A percentile compares a stretch with the other conserved stretches of the same genome.
Conservation (phyloP, 2,113 vertebrate species). For the Pantherophis guttatus region DNA sequence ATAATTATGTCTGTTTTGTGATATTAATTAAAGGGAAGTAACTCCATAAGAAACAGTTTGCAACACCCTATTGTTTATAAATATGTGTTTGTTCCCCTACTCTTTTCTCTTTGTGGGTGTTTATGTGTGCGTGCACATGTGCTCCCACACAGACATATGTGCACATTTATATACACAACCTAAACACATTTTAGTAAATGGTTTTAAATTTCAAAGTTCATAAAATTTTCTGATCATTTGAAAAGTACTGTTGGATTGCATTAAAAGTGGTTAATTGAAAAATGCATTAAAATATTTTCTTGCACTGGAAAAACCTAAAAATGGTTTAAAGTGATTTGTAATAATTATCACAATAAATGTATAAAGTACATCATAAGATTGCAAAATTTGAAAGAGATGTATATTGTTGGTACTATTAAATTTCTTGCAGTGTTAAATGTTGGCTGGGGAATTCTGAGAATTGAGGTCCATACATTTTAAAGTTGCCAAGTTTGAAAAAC, state of each 20-base stretch:
- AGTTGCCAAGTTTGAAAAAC: background rate
- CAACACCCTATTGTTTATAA: background rate
- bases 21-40: background rate
- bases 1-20: conserved; percentile 21
- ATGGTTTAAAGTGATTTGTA: background rate
- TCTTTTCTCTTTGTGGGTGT: background rate
- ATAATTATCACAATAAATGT: background rate
- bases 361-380: background rate
- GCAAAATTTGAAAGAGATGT: background rate
- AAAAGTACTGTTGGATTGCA: background rate
- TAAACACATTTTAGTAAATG: background rate
- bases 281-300: background rate
- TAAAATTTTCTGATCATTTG: background rate
- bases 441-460: background rate
- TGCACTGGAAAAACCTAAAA: background rate
- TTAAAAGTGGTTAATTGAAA: background rate
- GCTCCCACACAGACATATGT: background rate
- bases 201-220: background rate
- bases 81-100: background rate
- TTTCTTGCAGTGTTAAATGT: background rate
- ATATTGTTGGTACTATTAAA: background rate
- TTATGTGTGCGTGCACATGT: background rate
- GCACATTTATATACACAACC: background rate
- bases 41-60: background rate
- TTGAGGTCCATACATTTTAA: background rate